Evolutionary conservation across 2,888 invertebrate species (phyloP).

Genomic region (Periphyllus acericola): DNA sequence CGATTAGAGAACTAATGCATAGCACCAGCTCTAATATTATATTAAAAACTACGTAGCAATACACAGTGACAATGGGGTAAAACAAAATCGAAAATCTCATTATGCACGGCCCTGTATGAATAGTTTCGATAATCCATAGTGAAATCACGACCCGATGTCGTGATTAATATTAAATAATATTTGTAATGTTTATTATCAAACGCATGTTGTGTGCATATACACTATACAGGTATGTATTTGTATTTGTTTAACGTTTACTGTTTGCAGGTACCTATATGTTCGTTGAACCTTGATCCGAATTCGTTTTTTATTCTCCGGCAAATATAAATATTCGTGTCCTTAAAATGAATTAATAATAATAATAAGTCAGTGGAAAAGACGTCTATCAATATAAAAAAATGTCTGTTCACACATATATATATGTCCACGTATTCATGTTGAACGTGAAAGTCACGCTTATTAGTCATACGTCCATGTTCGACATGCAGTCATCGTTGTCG

Average conservation of each 20-base stretch:
- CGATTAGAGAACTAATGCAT: too few species aligned
- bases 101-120: constrained; percentile 1
- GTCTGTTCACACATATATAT: background rate
- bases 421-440: background rate
- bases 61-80: background rate
- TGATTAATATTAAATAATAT: constrained; percentile 51
- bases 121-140: constrained; percentile 40
- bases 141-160: constrained; percentile 45
- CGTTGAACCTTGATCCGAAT: constrained; percentile 60
- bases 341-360: constrained; percentile 23
- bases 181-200: constrained; percentile 15
- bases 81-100: constrained; percentile 18
- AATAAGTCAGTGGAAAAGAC: background rate
- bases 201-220: background rate
- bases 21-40: too few species aligned
- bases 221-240: background rate
- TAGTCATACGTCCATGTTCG: background rate
- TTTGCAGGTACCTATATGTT: background rate
- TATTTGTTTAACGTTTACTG: constrained; percentile 8
- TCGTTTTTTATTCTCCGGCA: constrained; percentile 8
- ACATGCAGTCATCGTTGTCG: background rate
- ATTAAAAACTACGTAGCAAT: background rate
- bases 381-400: constrained; percentile 10
- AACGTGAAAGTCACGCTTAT: constrained; percentile 48
- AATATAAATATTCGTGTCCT: constrained; percentile 46